Conservation (phyloP, 2,797 vertebrate species). For the Aplochiton taeniatus region DNA sequence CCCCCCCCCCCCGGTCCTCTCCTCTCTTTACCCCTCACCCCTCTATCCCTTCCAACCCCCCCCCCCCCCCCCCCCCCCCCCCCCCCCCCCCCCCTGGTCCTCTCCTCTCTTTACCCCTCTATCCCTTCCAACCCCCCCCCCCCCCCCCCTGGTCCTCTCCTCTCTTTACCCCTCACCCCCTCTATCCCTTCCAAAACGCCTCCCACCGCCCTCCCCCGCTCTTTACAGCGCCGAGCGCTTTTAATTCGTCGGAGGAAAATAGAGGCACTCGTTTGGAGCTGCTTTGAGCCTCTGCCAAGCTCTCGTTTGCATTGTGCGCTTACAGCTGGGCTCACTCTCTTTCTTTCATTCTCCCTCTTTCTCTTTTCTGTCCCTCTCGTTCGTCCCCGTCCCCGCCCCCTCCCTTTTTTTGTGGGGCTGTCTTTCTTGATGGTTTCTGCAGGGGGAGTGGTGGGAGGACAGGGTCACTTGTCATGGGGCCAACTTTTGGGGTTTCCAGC, state of each 20-base stretch:
- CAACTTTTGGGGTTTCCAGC: conserved; percentile 70
- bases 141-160: conserved; percentile 11
- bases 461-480: conserved; percentile 74
- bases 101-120: conserved; percentile 30
- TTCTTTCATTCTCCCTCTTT: conserved; percentile 31
- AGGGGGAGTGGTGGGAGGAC: conserved; percentile 40
- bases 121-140: conserved; percentile 25
- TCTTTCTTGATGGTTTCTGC: conserved; percentile 65
- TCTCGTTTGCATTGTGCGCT: conserved; percentile 82
- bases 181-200: conserved; percentile 32
- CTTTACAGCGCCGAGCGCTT: conserved; percentile 78
- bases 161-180: conserved; percentile 31
- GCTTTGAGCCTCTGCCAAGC: conserved; percentile 89
- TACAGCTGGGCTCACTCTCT: conserved; percentile 83
- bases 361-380: conserved; percentile 61
- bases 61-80: conserved; percentile 26
- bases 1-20: conserved; percentile 1
- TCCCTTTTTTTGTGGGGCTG: conserved; percentile 50
- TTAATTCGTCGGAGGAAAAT: conserved; percentile 73
- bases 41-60: conserved; percentile 35
- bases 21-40: conserved; percentile 34
- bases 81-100: conserved; percentile 5
- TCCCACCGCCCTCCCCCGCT: conserved; percentile 46
- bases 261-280: conserved; percentile 79
- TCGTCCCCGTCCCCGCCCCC: conserved; percentile 53